Conservation (phyloP, 2,797 vertebrate genomes). For the Gymnothorax javanicus region DNA sequence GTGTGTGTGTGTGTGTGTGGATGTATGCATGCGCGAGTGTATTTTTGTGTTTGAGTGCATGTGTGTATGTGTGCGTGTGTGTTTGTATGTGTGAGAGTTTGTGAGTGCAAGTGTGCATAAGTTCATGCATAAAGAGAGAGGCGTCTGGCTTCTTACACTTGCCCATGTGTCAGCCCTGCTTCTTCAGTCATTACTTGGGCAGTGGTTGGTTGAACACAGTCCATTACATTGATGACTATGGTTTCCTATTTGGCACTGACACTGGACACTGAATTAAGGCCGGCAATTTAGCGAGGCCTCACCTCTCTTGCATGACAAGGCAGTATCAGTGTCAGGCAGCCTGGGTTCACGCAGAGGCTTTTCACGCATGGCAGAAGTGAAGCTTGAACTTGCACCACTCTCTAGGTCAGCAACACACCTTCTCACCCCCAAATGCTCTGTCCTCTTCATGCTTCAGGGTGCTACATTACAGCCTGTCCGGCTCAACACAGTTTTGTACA, state of each 20-base stretch:
- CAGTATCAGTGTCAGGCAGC: slow-evolving; percentile 50
- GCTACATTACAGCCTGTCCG: neutral
- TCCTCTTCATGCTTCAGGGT: neutral
- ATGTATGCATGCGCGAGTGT: neutral
- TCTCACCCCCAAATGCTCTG: neutral
- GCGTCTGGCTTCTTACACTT: slow-evolving; percentile 37
- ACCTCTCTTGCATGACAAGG: slow-evolving; percentile 48
- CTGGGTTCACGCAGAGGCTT: slow-evolving; percentile 38
- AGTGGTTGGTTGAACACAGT: neutral
- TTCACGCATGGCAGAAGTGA: slow-evolving; percentile 3
- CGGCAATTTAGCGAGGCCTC: slow-evolving; percentile 56
- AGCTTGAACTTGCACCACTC: neutral
- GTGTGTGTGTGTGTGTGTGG: neutral
- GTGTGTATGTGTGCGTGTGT: neutral
- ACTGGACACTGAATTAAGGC: slow-evolving; percentile 63
- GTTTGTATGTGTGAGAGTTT: neutral
- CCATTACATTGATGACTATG: slow-evolving; percentile 72
- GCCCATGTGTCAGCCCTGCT: slow-evolving; percentile 39
- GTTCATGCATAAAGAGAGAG: neutral
- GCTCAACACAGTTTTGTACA: neutral
- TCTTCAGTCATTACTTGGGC: slow-evolving; percentile 25
- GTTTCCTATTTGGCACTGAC: slow-evolving; percentile 69
- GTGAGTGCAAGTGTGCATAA: neutral
- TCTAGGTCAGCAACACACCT: neutral
- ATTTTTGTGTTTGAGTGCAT: too few relatives aligned